phyloP scores from a whole-genome alignment of 2,888 invertebrate genomes.

The Eristalis tenax region DNA sequence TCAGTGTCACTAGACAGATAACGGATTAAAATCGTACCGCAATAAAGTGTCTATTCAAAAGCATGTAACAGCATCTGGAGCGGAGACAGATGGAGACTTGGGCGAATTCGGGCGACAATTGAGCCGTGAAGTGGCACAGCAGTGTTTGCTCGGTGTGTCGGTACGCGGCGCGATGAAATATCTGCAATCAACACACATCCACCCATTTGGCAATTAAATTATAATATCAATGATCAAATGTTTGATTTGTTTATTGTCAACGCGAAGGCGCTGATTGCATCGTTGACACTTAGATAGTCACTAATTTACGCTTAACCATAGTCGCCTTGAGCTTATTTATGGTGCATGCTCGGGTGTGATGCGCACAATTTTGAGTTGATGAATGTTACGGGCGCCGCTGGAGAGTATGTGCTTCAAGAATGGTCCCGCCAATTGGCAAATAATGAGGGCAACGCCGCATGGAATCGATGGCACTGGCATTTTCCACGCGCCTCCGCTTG shows the following conservation, averaged over 20 bases:
- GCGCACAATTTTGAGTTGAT: background rate
- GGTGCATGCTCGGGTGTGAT: conserved; percentile 5
- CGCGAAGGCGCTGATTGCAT: conserved; percentile 16
- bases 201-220: conserved; percentile 50
- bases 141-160: too few relatives aligned
- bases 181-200: background rate
- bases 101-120: background rate
- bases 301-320: conserved; percentile 27
- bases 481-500: background rate
- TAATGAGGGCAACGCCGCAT: background rate
- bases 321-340: conserved; percentile 59
- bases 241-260: conserved; percentile 41
- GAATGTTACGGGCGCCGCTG: background rate
- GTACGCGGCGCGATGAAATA: background rate
- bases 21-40: background rate
- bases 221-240: conserved; percentile 43
- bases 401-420: background rate
- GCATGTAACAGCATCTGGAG: background rate
- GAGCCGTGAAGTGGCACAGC: background rate
- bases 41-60: background rate
- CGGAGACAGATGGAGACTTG: background rate
- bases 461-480: background rate
- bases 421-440: background rate
- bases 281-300: conserved; percentile 42
- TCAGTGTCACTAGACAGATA: background rate